Evolutionary conservation across 2,797 vertebrate genomes (phyloP), one percentile per base, ranked within the genome.

Genomic region (Ammospiza maritima): DNA sequence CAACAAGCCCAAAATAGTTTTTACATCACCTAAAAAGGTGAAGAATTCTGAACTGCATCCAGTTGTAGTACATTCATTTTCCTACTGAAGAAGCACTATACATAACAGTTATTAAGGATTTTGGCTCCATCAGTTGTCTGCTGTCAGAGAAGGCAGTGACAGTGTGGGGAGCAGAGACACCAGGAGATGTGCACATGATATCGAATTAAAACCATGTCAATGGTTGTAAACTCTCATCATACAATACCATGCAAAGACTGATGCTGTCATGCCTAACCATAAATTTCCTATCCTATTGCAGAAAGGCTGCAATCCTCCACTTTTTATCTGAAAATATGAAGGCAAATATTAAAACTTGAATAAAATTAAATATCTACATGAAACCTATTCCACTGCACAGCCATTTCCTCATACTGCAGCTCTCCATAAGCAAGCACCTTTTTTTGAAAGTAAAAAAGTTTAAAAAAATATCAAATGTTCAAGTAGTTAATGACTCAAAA

Each of bases 81-180:
- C 30, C 71, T 83, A 70, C n/a, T 42, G 70, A 79, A 87, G 74
- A 87, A 42, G 5, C 7, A 38, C 13, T 73, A 80, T 30, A 60
- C 25, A 12, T 75, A 76, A 56, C 45, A 53, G 47, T 58, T 47
- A 66, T 5, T 16, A 40, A 72, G 19, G 58, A 75, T 62, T 78
- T 74, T n/a, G 89, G 75, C 70, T 91, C 22, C 78, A 79, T 60
- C n/a, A 29, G 53, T 47, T 69, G 74, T 38, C 65, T 22, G 16
- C 48, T 30, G 50, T 72, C 61, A 84, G 84, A 64, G 62, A 74
- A 62, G 9, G 45, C 50, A 57, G n/a, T n/a, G 13, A 53, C 36
- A 36, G 12, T 8, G 19, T 51, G n/a, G 23, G 29, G 23, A 58
- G 36, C 53, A 76, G n/a, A 42, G 10, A n/a, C 0, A 1, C 1